These are phyloP conservation scores for Arctia plantaginis DNA, from an alignment of 2,888 invertebrate species.

Conservation along the genomic window DNA sequence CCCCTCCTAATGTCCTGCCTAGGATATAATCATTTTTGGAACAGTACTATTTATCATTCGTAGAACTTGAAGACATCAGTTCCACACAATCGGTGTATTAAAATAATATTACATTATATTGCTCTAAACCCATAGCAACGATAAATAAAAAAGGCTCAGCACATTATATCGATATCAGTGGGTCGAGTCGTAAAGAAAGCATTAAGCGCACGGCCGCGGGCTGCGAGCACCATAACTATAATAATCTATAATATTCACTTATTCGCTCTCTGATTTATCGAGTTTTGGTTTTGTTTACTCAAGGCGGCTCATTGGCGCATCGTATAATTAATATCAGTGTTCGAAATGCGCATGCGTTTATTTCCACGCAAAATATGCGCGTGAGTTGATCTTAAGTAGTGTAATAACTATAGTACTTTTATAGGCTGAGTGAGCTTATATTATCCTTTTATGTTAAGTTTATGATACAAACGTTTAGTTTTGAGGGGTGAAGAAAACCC, in stretches of 20 bases:
- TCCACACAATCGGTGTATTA: constrained; percentile 20
- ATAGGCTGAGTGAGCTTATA: neutral
- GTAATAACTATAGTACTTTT: constrained; percentile 28
- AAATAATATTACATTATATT: constrained; percentile 26
- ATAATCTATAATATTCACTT: constrained; percentile 32
- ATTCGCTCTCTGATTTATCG: constrained; percentile 57
- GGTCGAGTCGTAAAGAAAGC: constrained; percentile 35
- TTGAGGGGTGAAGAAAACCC: neutral
- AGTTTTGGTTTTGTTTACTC: constrained; percentile 65
- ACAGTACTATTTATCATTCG: neutral
- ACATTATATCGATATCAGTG: constrained; percentile 28
- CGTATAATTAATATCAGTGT: constrained; percentile 60
- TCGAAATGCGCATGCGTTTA: constrained; percentile 38
- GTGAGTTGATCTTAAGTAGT: constrained; percentile 38
- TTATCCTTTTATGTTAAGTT: constrained; percentile 9
- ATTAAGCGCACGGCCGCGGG: constrained; percentile 30
- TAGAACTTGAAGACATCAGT: constrained; percentile 1
- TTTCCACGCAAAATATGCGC: constrained; percentile 35
- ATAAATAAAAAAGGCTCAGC: constrained; percentile 16
- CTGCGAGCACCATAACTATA: constrained; percentile 15
- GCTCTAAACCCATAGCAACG: constrained; percentile 15
- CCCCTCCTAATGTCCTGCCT: neutral
- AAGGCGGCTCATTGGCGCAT: constrained; percentile 53
- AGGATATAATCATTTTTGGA: neutral
- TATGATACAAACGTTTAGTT: neutral